Evolutionary conservation across 2,113 vertebrate genomes (phyloP).

Genomic region (Meles meles): DNA sequence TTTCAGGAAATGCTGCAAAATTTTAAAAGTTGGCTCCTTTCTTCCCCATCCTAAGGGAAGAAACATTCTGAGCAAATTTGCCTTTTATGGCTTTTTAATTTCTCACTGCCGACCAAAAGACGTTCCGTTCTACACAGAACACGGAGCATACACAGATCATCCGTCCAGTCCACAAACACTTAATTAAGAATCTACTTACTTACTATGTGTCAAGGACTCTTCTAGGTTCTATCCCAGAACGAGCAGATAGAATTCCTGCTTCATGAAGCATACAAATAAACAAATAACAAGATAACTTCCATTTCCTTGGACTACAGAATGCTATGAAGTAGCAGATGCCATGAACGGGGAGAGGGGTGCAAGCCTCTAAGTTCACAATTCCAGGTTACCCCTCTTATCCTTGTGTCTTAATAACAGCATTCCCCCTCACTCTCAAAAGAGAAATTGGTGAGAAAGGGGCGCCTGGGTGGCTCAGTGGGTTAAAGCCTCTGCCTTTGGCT

Average conservation of each 20-base stretch:
- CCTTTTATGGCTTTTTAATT: background rate
- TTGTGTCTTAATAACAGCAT: background rate
- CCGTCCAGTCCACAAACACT: background rate
- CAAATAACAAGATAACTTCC: background rate
- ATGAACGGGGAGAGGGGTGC: accelerated
- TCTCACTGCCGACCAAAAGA: background rate
- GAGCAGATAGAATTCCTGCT: background rate
- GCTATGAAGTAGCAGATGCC: background rate
- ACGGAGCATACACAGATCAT: background rate
- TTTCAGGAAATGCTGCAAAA: background rate
- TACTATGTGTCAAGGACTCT: background rate
- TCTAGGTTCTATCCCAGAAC: background rate
- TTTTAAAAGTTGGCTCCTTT: background rate
- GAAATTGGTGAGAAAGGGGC: background rate
- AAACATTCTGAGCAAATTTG: background rate
- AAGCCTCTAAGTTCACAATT: background rate
- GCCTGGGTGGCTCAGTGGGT: too few species aligned
- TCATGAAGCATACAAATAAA: background rate
- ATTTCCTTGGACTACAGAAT: background rate
- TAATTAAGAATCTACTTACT: background rate
- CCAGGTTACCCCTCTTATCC: background rate
- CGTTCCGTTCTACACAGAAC: background rate
- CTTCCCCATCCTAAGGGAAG: background rate
- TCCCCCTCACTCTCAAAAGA: background rate
- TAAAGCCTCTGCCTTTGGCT: too few species aligned